A percentile compares a stretch with the other conserved stretches of the same genome.
phyloP scores from a whole-genome alignment of 2,888 invertebrate genomes.

The Caradrina clavipalpis region DNA sequence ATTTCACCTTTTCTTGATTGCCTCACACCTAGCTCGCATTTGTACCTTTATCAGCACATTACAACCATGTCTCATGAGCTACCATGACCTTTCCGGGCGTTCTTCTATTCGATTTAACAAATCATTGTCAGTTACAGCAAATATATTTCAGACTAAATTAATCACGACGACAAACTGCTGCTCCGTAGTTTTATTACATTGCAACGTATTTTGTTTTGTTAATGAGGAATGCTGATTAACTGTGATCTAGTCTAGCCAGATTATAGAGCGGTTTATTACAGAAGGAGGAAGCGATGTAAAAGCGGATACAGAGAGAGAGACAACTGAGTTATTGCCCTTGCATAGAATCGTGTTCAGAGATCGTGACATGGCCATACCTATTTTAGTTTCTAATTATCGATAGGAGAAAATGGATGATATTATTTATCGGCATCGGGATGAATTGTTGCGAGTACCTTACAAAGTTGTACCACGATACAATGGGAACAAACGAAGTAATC shows the following conservation, averaged over 20 bases:
- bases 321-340: slow-evolving; percentile 70
- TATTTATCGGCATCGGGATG: slow-evolving; percentile 70
- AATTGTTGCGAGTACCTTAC: slow-evolving; percentile 60
- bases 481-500: slow-evolving; percentile 69
- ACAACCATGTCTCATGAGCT: slow-evolving; percentile 35
- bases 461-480: slow-evolving; percentile 62
- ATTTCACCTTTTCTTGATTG: slow-evolving; percentile 74
- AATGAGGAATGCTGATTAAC: slow-evolving; percentile 50
- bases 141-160: slow-evolving; percentile 50
- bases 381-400: slow-evolving; percentile 80
- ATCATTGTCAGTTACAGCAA: slow-evolving; percentile 43
- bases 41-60: slow-evolving; percentile 51
- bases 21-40: slow-evolving; percentile 64
- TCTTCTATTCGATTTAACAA: slow-evolving; percentile 38
- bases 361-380: slow-evolving; percentile 77
- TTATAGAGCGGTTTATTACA: slow-evolving; percentile 49
- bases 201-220: slow-evolving; percentile 47
- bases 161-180: slow-evolving; percentile 38
- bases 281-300: slow-evolving; percentile 58
- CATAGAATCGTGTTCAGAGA: slow-evolving; percentile 73
- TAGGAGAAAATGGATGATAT: slow-evolving; percentile 73
- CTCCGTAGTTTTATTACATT: slow-evolving; percentile 49
- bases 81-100: slow-evolving; percentile 25
- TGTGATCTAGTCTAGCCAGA: slow-evolving; percentile 59
- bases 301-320: slow-evolving; percentile 49